A percentile compares a stretch with the other conserved stretches of the same genome.
Conservation (phyloP, 2,113 vertebrate species). For the Caranx melampygus region DNA sequence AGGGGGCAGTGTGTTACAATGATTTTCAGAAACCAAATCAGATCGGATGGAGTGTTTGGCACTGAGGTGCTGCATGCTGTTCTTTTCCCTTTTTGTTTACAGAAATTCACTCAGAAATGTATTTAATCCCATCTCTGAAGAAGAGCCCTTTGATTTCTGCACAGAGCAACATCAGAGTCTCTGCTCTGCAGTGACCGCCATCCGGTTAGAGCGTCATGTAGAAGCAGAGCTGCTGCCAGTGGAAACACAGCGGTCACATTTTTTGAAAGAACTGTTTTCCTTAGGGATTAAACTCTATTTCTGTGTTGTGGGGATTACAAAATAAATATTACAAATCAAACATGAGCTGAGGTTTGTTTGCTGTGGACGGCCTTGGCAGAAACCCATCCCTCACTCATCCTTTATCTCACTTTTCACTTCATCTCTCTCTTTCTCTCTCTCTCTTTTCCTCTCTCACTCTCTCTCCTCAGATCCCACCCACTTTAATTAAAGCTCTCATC, state of each 20-base stretch:
- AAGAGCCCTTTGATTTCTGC: conserved; percentile 48
- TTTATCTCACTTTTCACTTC: not conserved
- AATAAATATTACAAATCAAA: conserved; percentile 66
- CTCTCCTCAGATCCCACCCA: not conserved
- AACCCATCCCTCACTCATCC: conserved; percentile 15
- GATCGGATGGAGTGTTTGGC: conserved; percentile 37
- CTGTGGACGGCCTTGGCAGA: conserved; percentile 22
- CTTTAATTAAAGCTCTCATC: conserved; percentile 62
- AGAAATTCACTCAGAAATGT: conserved; percentile 48
- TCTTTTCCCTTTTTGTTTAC: conserved; percentile 29
- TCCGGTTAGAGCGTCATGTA: conserved; percentile 40
- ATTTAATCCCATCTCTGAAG: conserved; percentile 53
- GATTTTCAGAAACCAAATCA: conserved; percentile 20
- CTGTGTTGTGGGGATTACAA: conserved; percentile 51
- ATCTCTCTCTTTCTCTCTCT: not conserved
- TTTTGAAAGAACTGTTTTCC: conserved; percentile 50
- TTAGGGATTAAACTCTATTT: conserved; percentile 61
- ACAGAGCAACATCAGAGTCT: conserved; percentile 45
- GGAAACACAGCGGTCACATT: conserved; percentile 39
- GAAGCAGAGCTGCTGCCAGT: conserved; percentile 46
- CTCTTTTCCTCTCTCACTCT: not conserved
- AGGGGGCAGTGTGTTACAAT: conserved; percentile 77
- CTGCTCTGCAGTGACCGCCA: conserved; percentile 43
- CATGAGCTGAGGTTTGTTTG: conserved; percentile 54
- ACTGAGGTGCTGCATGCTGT: conserved; percentile 20